A percentile compares a stretch with the other conserved stretches of the same genome.
Evolutionary conservation across 2,888 invertebrate species (phyloP).

Genomic region (Bombylius major): DNA sequence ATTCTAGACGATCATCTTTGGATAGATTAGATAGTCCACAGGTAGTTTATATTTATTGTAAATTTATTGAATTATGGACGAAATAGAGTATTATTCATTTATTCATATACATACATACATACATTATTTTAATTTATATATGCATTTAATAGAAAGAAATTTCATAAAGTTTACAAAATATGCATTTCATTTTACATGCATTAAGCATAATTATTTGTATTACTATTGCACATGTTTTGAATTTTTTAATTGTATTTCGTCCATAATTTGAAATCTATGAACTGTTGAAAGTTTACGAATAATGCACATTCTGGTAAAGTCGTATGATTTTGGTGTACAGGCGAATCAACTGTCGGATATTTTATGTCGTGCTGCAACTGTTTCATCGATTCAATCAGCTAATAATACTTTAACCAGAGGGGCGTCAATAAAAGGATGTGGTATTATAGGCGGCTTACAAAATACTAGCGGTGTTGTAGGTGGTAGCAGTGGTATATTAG

Average conservation of each 20-base stretch:
- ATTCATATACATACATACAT: too few relatives aligned
- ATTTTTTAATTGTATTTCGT: slow-evolving; percentile 10
- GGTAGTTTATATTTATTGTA: slow-evolving; percentile 23
- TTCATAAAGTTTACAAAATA: too few relatives aligned
- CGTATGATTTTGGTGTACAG: slow-evolving; percentile 38
- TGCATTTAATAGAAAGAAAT: too few relatives aligned
- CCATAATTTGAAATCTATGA: slow-evolving; percentile 12
- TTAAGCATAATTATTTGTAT: too few relatives aligned
- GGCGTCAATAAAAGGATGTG: slow-evolving; percentile 30
- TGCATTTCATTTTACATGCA: too few relatives aligned
- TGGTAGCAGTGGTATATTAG: slow-evolving; percentile 31
- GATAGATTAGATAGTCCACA: slow-evolving; percentile 43
- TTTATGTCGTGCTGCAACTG: slow-evolving; percentile 37
- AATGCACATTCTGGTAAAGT: slow-evolving; percentile 22
- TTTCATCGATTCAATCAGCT: slow-evolving; percentile 38
- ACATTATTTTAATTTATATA: too few relatives aligned
- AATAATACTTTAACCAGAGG: slow-evolving; percentile 37
- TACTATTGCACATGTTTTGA: too few relatives aligned
- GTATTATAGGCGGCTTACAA: slow-evolving; percentile 14
- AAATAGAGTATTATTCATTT: slow-evolving; percentile 2
- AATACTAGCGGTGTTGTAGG: slow-evolving; percentile 18
- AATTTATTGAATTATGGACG: slow-evolving; percentile 12
- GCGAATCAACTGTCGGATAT: slow-evolving; percentile 39
- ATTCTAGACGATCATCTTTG: slow-evolving; percentile 47
- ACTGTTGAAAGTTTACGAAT: slow-evolving; percentile 6